Evolutionary conservation across 2,113 vertebrate genomes (phyloP), one percentile per base, ranked within the genome.

Genomic region (Periophthalmus modestus): DNA sequence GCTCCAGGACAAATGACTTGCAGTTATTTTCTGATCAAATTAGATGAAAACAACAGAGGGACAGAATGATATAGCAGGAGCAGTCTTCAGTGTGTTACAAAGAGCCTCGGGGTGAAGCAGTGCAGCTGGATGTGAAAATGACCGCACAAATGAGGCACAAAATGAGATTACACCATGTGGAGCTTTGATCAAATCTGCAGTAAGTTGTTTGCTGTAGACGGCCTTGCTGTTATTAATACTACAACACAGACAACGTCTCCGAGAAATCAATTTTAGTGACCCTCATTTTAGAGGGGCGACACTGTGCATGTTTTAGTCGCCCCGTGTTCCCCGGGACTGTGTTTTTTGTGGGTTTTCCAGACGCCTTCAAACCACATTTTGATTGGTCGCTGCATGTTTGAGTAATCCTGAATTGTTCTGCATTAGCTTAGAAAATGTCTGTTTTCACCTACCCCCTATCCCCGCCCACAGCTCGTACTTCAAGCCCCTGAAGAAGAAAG

Each of bases 1-100:
- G 18, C 19, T 74, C 76, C 34, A 76, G 70, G 68, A 81, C 59
- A 67, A 63, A 63, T 72, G 13, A 75, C 69, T 72, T 58, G 13
- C 52, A 55, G 52, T 18, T 74, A 72, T 66, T 65, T 5, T 43
- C 19, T 0, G 4, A 66, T 54, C 58, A 52, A 23, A 58, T 71
- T 78, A 82, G 23, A 69, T 33, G 43, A 62, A 39, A 71, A 65
- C 48, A 39, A 47, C n/a, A 71, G 28, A 61, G 71, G 73, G 24
- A 63, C 62, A 39, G 28, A 16, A 62, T 62, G 59, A 62, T 65
- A n/a, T 39, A 39, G 33, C 19, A n/a, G 34, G 2, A 65, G 5
- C 18, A 65, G 18, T 39, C 33, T 65, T n/a, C 2, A 62, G 59
- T 62, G 28, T 34, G 34, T 39, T 65, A 65, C 33, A 65, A 18